phyloP scores from a whole-genome alignment of 2,113 vertebrate species.

The Phaethon lepturus region DNA sequence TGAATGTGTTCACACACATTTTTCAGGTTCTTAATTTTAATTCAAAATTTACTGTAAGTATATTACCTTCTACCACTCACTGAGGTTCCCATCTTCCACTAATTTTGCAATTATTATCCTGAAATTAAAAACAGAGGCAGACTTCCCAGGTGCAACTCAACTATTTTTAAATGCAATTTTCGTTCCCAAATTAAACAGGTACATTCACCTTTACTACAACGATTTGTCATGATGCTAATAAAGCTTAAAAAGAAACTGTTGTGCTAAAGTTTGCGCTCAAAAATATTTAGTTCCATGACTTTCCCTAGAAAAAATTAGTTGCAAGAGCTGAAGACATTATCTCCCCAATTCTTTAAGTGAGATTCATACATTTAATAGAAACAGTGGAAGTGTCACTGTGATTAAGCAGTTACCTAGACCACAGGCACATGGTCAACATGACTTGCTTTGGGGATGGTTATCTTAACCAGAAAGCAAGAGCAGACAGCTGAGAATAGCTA shows the following conservation, averaged over 20 bases:
- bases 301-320: not conserved
- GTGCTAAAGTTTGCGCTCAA: not conserved
- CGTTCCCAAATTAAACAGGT: not conserved
- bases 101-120: conserved; percentile 11
- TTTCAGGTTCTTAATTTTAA: not conserved
- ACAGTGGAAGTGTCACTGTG: not conserved
- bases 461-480: not conserved
- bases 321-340: not conserved
- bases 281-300: not conserved
- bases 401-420: not conserved
- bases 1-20: not conserved
- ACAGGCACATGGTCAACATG: not conserved
- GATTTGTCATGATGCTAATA: not conserved
- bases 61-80: not conserved
- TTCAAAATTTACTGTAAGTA: not conserved
- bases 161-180: conserved; percentile 26
- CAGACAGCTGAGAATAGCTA: not conserved
- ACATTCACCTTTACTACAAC: not conserved
- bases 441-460: not conserved
- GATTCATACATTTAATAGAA: not conserved
- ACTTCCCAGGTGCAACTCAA: not conserved
- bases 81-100: not conserved
- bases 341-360: not conserved
- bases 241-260: not conserved
- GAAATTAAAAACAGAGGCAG: conserved; percentile 3